Evolutionary conservation across 2,113 vertebrate species (phyloP).

Genomic region (Xiphophorus couchianus): DNA sequence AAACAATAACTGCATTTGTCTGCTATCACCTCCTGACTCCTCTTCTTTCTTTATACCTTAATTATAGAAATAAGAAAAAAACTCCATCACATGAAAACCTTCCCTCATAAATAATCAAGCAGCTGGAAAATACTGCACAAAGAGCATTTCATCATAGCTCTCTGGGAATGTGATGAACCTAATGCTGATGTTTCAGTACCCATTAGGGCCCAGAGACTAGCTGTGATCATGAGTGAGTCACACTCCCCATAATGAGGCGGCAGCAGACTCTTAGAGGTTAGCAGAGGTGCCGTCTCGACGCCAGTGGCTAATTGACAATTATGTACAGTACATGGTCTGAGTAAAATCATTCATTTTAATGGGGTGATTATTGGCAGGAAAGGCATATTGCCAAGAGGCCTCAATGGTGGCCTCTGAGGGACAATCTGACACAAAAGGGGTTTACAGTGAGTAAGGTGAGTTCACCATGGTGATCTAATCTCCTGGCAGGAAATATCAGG

Average conservation of each 20-base stretch:
- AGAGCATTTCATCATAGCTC: constrained; percentile 37
- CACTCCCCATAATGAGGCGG: constrained; percentile 63
- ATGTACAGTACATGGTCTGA: constrained; percentile 74
- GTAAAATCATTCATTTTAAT: constrained; percentile 77
- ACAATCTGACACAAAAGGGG: constrained; percentile 58
- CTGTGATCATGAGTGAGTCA: constrained; percentile 67
- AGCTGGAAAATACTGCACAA: constrained; percentile 16
- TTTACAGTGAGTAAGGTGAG: constrained; percentile 70
- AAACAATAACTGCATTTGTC: background rate
- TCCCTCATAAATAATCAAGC: constrained; percentile 34
- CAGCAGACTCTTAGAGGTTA: constrained; percentile 66
- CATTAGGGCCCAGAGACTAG: constrained; percentile 49
- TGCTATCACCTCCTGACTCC: background rate
- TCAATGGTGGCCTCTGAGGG: constrained; percentile 66
- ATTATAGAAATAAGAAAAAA: constrained; percentile 46
- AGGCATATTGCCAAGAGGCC: constrained; percentile 66
- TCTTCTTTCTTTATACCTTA: constrained; percentile 5
- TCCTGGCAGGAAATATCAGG: constrained; percentile 72
- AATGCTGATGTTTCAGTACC: constrained; percentile 45
- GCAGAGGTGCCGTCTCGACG: constrained; percentile 68
- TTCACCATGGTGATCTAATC: constrained; percentile 76
- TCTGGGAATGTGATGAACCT: constrained; percentile 43
- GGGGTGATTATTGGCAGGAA: constrained; percentile 80
- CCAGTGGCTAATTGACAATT: constrained; percentile 78
- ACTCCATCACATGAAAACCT: constrained; percentile 14